Evolutionary conservation across 2,113 vertebrate genomes (phyloP).

Genomic region (Gracilinanus agilis): DNA sequence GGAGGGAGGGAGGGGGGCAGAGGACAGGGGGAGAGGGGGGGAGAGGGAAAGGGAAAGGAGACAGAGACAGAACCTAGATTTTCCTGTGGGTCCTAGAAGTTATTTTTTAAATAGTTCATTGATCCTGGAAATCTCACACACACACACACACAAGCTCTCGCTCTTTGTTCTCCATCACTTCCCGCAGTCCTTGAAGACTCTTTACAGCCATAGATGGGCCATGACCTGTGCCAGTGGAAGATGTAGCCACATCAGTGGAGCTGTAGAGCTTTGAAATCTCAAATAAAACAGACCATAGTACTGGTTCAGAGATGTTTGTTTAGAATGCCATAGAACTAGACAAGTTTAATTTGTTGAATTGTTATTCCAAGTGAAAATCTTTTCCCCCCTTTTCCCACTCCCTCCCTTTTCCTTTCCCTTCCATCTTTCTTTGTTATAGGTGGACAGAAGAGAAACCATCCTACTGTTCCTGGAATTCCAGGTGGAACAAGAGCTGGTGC

Average conservation of each 20-base stretch:
- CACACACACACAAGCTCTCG: too few species aligned
- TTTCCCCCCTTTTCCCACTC: not conserved
- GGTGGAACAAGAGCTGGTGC: slow-evolving; percentile 97
- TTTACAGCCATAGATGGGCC: not conserved
- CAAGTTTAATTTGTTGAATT: not conserved
- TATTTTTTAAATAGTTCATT: not conserved
- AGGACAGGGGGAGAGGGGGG: not conserved
- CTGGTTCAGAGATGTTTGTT: not conserved
- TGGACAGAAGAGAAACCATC: slow-evolving; percentile 92
- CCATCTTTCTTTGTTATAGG: slow-evolving; percentile 84
- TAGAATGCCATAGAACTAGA: not conserved
- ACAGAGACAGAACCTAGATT: not conserved
- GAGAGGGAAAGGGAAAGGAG: not conserved
- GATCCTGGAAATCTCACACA: not conserved
- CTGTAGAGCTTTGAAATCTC: not conserved
- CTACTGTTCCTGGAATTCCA: slow-evolving; percentile 96
- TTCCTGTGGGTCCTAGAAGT: not conserved
- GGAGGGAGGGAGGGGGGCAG: not conserved
- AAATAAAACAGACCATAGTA: not conserved
- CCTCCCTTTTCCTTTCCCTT: not conserved
- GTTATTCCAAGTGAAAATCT: not conserved
- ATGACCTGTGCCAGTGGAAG: not conserved
- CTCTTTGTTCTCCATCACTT: not conserved
- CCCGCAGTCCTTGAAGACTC: not conserved
- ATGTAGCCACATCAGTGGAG: not conserved